Evolutionary conservation across 2,797 vertebrate species (phyloP).

Genomic region (Miichthys miiuy): DNA sequence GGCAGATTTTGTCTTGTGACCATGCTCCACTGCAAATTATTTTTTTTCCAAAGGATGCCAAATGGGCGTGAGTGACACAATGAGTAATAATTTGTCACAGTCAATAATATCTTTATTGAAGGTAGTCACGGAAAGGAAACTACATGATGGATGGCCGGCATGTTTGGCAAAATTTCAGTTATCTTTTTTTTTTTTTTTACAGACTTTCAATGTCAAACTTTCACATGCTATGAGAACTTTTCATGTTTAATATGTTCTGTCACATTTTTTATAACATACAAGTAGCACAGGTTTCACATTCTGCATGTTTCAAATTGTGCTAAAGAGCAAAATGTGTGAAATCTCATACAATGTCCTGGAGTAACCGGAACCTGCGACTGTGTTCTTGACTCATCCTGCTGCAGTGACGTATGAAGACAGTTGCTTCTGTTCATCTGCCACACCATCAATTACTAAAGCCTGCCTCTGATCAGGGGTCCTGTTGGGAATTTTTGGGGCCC

Average conservation of each 20-base stretch:
- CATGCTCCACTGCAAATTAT: slow-evolving; percentile 64
- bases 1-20: slow-evolving; percentile 85
- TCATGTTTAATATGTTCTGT: background rate
- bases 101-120: slow-evolving; percentile 76
- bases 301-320: slow-evolving; percentile 13
- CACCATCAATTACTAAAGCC: slow-evolving; percentile 60
- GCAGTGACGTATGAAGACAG: slow-evolving; percentile 50
- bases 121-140: slow-evolving; percentile 51
- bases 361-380: slow-evolving; percentile 38
- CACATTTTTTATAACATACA: slow-evolving; percentile 2
- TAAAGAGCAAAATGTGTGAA: slow-evolving; percentile 29
- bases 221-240: background rate
- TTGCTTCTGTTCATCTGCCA: slow-evolving; percentile 64
- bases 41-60: slow-evolving; percentile 77
- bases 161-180: slow-evolving; percentile 14
- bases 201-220: background rate
- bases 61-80: slow-evolving; percentile 69
- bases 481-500: slow-evolving; percentile 32
- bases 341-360: slow-evolving; percentile 28
- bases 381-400: slow-evolving; percentile 51
- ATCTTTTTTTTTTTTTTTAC: background rate
- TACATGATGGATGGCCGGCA: slow-evolving; percentile 26
- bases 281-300: background rate
- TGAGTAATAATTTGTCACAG: slow-evolving; percentile 76
- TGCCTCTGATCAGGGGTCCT: slow-evolving; percentile 54